A percentile compares a stretch with the other conserved stretches of the same genome.
phyloP scores from a whole-genome alignment of 2,888 invertebrate species.

The Drosophila neotestacea region DNA sequence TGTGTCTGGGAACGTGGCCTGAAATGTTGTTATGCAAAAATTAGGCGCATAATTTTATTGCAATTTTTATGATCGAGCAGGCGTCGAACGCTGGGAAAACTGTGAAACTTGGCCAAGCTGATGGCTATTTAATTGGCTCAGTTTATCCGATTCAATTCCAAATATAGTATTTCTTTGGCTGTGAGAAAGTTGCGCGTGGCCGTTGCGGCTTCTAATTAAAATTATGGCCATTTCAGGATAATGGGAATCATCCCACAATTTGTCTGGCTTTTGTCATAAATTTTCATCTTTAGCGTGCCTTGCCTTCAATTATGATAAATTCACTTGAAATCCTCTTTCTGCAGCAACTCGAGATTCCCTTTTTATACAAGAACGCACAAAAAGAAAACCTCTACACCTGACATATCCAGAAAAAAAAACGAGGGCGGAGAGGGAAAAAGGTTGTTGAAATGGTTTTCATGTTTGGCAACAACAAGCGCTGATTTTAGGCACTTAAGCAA shows the following conservation, averaged over 20 bases:
- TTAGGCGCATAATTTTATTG: constrained; percentile 84
- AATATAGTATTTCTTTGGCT: background rate
- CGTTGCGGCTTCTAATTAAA: constrained; percentile 44
- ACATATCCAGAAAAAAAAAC: constrained; percentile 33
- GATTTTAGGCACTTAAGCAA: constrained; percentile 73
- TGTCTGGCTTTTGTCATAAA: constrained; percentile 27
- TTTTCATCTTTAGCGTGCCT: constrained; percentile 38
- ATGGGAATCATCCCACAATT: constrained; percentile 32
- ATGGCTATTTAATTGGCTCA: constrained; percentile 69
- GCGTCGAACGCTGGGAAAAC: constrained; percentile 30
- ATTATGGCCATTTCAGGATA: constrained; percentile 41
- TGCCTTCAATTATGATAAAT: constrained; percentile 72
- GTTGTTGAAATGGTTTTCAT: constrained; percentile 67
- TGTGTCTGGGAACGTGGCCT: constrained; percentile 36
- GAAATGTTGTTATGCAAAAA: constrained; percentile 85
- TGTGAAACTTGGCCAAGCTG: constrained; percentile 46
- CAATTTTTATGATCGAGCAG: constrained; percentile 82
- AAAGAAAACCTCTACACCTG: constrained; percentile 57
- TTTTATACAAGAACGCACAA: constrained; percentile 15
- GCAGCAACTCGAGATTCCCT: constrained; percentile 30
- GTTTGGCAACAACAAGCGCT: constrained; percentile 70
- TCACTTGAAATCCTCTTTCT: constrained; percentile 64
- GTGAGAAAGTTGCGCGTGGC: constrained; percentile 64
- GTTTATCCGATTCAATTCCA: constrained; percentile 2
- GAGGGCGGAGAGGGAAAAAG: constrained; percentile 35